Evolutionary conservation across 2,113 vertebrate genomes (phyloP), one percentile per base, ranked within the genome.

Genomic region (Cercocebus atys): DNA sequence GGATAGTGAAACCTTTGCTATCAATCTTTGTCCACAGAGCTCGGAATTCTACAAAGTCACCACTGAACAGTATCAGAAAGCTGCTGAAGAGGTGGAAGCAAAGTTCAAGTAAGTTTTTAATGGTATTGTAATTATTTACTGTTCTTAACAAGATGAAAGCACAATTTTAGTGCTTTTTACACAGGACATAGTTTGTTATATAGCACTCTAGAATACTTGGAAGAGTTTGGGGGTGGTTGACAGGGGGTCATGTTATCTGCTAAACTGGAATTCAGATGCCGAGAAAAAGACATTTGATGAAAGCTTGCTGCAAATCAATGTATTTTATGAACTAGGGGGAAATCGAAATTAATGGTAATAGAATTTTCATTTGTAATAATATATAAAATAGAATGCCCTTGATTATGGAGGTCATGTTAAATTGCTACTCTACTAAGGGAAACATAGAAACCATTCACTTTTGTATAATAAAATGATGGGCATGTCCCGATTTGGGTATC

Each of bases 1-100:
- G 38, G 22, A 50, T 90, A 84, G 9, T 97, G 57, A 97, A 94
- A 78, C 66, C 52, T 79, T 35, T 89, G 7, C 70, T 93, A 1
- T 97, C 66, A 18, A 23, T 94, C 50, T 98, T 85, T 93, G 57
- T 91, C 93, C 94, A 61, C 98, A 99, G 99, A 99, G 99, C 95
- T 98, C 99, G 64, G 99, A 99, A 97, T 99, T 99, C 99, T 99
- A 99, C 99, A 99, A 99, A 98, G 99, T 99, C 93, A 99, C 99
- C 97, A 99, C 99, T 0, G 99, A 99, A 97, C 99, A 99, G 79
- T 99, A 99, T 98, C 99, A 99, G 75, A 99, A 99, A 98, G 99
- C 99, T 93, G 99, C 99, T 0, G 99, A 99, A 70, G 99, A 99
- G 95, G 99, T 99, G 88, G 99, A 99, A 84, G 97, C 99, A 87